Base-by-base conservation (phyloP, 2,797 vertebrate species). In the Schizopygopsis malacanthus region DNA sequence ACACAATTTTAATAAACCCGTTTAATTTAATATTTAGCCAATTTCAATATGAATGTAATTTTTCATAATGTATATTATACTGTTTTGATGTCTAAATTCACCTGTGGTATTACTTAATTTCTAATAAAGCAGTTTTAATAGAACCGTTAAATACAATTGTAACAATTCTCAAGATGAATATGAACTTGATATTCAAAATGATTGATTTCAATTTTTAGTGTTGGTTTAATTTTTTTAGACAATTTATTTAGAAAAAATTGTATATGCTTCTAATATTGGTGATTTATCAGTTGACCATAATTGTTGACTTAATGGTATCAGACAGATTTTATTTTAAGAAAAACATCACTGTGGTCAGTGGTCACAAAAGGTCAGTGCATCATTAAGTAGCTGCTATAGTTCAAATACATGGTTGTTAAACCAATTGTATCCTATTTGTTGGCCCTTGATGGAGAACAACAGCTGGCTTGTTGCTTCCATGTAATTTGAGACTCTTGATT, bases 401-500 rank as follows among this genome's bases (percentile, higher is more conserved):
- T 20, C 11, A 78, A 78, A 41, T 56, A 6, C 20, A n/a, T 41
- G 33, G 54, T 41, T 76, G 11, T 41, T 59, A 41, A 59, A 59
- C 41, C 1, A 78, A 59, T 41, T 41, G 37, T 16, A 78, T 13
- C 12, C 22, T 78, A 5, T 78, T 59, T 59, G 75, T 78, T 78
- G 56, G 22, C 52, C 37, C 33, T 6, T 59, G 37, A 41, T 59
- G 12, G 52, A 65, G 41, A 43, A 25, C 22, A 79, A 45, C 41
- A 47, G 10, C n/a, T n/a, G 20, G 3, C 28, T 61, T 61, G n/a
- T 43, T 16, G n/a, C 25, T 16, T 80, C 78, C 9, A 22, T 80
- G 3, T 65, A 33, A 80, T 80, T 45, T 63, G 56, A 33, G 78
- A 63, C 43, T 47, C 41, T 45, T 65, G 25, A 65, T 79, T 79